phyloP scores from a whole-genome alignment of 2,113 vertebrate genomes.

The Heliornis fulica region DNA sequence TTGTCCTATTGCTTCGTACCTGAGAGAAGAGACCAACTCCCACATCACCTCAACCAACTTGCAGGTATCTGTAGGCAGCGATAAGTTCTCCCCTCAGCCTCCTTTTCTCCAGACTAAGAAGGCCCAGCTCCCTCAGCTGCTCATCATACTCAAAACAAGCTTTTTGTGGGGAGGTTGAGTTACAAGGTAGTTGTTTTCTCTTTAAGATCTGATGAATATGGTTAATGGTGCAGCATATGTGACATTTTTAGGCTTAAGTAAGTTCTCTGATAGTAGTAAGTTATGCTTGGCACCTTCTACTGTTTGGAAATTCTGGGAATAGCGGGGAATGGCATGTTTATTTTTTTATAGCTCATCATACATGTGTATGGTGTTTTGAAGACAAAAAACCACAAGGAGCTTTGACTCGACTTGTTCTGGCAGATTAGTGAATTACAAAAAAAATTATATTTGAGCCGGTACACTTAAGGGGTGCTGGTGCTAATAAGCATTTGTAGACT shows the following conservation, averaged over 20 bases:
- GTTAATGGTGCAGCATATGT: background rate
- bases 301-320: background rate
- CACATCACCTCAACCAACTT: no score
- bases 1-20: no score
- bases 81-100: no score
- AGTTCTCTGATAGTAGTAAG: background rate
- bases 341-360: background rate
- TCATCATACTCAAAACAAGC: background rate
- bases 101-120: no score
- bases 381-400: background rate
- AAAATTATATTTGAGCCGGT: background rate
- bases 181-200: background rate
- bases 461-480: background rate
- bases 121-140: no score
- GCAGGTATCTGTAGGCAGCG: no score
- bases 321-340: background rate
- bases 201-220: background rate
- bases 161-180: rapidly evolving
- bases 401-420: background rate
- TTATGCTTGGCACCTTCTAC: background rate
- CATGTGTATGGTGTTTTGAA: background rate
- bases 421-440: background rate
- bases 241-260: background rate
- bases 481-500: background rate
- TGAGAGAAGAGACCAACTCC: no score